Evolutionary conservation across 2,113 vertebrate genomes (phyloP).

Genomic region (Globicephala melas): DNA sequence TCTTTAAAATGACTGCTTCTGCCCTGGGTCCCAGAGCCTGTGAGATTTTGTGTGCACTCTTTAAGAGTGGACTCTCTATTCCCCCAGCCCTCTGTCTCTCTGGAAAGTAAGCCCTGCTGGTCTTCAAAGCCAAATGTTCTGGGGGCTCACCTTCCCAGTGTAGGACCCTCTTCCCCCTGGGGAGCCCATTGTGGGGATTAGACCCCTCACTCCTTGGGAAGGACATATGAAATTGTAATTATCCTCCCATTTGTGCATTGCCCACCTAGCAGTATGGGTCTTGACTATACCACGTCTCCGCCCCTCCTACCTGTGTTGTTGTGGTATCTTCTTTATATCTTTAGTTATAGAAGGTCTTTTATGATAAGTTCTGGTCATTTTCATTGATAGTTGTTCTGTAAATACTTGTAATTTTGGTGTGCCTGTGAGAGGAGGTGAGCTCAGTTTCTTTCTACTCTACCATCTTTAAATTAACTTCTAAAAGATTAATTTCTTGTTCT

Average conservation of each 20-base stretch:
- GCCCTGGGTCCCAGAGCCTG: neutral
- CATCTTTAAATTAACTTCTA: neutral
- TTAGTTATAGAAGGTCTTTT: neutral
- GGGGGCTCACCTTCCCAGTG: neutral
- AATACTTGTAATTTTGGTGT: neutral
- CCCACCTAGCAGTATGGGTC: neutral
- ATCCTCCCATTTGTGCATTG: neutral
- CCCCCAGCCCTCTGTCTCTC: neutral
- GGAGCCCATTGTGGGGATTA: neutral
- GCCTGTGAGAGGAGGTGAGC: neutral
- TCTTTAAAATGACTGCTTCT: neutral
- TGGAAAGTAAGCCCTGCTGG: neutral
- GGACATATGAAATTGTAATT: neutral
- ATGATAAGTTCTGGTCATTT: neutral
- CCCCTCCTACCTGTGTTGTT: neutral
- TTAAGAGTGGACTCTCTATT: neutral
- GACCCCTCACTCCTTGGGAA: neutral
- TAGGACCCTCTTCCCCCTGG: neutral
- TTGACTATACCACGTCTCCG: neutral
- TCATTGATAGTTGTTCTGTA: neutral
- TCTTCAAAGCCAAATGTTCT: neutral
- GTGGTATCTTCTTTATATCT: neutral
- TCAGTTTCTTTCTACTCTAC: neutral
- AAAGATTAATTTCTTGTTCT: neutral
- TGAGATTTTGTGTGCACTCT: neutral